Percentiles rank a stretch among this genome's conserved stretches.
Evolutionary conservation across 2,113 vertebrate genomes (phyloP).

Genomic region (Lasiurus cinereus): DNA sequence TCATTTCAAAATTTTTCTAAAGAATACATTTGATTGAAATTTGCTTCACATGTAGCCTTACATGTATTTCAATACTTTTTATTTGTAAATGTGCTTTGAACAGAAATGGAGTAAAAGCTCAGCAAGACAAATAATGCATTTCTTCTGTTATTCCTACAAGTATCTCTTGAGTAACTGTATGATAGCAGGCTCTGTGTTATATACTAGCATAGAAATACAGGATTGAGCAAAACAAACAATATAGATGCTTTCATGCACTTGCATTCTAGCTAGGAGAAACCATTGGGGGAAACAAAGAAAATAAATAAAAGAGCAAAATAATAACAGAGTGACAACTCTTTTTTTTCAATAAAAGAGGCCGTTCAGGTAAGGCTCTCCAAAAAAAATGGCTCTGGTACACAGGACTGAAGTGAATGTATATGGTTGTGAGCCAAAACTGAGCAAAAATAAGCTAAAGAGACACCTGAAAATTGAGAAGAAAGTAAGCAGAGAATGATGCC

Average conservation of each 20-base stretch:
- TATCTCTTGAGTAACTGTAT: background rate
- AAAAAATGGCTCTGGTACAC: background rate
- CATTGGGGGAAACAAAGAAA: background rate
- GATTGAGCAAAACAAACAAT: background rate
- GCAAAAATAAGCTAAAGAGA: background rate
- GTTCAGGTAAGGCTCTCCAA: background rate
- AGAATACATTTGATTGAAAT: background rate
- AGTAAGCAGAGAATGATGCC: background rate
- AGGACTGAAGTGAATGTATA: background rate
- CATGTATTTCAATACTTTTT: background rate
- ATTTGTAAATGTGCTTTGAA: background rate
- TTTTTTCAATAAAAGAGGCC: background rate
- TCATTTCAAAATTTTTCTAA: constrained; percentile 22
- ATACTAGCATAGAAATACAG: too few species aligned
- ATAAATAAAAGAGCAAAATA: background rate
- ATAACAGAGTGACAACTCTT: background rate
- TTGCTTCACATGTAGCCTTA: background rate
- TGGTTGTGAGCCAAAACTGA: background rate
- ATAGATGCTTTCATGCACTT: background rate
- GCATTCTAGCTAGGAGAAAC: constrained; percentile 3
- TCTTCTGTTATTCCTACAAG: background rate
- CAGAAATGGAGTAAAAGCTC: constrained; percentile 8
- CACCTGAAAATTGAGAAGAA: background rate
- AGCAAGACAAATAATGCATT: background rate
- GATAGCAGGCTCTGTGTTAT: background rate